Evolutionary conservation across 2,113 vertebrate genomes (phyloP), one percentile per base, ranked within the genome.

Genomic region (Patagioenas fasciata): DNA sequence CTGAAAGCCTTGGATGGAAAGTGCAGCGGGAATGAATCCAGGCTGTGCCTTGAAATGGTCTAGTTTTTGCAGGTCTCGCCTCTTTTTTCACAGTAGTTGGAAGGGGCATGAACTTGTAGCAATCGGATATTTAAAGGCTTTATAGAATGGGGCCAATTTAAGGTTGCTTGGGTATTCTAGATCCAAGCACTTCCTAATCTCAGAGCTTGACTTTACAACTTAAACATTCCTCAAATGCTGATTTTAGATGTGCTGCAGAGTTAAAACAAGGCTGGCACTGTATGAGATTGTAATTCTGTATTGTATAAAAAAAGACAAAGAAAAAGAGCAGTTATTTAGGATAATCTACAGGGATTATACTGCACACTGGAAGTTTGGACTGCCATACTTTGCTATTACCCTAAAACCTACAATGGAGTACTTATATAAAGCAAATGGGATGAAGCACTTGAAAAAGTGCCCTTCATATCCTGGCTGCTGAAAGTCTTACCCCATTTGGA

Each of bases 91-190:
- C 91, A 85, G 89, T 62, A 95, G 93, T 96, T 96, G 91, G 89
- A 95, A 91, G 93, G 94, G 94, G 93, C 91, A 96, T 91, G 96
- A 95, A 96, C 93, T 96, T 93, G 87, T 58, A 96, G 87, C 84
- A 95, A 80, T 91, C 3, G 28, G n/a, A 89, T 94, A 86, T 89
- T 95, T 82, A 70, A 89, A 91, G 86, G 53, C 62, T 95, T 95
- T 72, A 73, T 83, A 91, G 67, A 75, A 82, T 29, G 57, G 86
- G 66, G 84, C 94, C 70, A 89, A 42, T 93, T 91, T 93, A 85
- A 89, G 31, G 19, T 84, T 94, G 34, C 64, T 78, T 78, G 75
- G 62, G 67, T 95, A 91, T 85, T 88, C 84, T 82, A 89, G 89
- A 89, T 93, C 74, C 87, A 80, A 70, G 74, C 78, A 80, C 66